These are phyloP conservation scores for Blastomussa wellsi DNA, from an alignment of 92 coral and sea anemone genomes.

Conservation along the genomic window DNA sequence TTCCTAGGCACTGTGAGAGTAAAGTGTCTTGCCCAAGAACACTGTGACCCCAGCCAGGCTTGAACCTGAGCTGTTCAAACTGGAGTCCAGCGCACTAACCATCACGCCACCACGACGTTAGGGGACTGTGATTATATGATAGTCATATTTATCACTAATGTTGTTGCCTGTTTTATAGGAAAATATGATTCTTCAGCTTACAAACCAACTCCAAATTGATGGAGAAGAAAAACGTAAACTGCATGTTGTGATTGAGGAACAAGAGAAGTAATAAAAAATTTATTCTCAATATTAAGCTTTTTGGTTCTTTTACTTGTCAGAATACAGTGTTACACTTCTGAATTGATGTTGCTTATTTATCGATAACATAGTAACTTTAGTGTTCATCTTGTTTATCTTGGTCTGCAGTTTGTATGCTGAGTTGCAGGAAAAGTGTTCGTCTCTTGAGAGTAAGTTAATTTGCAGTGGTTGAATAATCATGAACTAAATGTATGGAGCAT, in stretches of 20 bases:
- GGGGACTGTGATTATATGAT: too few relatives aligned
- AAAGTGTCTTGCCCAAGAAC: too few relatives aligned
- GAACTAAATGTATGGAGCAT: neutral
- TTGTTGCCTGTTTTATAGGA: constrained; percentile 51
- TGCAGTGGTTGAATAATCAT: neutral
- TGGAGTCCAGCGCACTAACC: too few relatives aligned
- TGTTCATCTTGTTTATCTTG: neutral
- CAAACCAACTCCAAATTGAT: constrained; percentile 72
- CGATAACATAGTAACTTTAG: neutral
- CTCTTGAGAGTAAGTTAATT: constrained; percentile 75
- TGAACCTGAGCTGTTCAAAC: too few relatives aligned
- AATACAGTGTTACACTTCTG: neutral
- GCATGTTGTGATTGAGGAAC: constrained; percentile 81
- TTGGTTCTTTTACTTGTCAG: neutral
- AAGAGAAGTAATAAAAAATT: constrained; percentile 63
- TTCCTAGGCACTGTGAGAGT: too few relatives aligned
- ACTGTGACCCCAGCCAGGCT: too few relatives aligned
- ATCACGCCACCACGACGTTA: too few relatives aligned
- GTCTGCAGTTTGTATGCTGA: constrained; percentile 78
- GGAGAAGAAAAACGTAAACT: constrained; percentile 80
- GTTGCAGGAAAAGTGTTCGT: constrained; percentile 84
- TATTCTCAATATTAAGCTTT: neutral
- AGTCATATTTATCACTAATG: neutral
- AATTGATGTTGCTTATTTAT: neutral
- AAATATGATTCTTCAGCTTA: constrained; percentile 70